phyloP scores from a whole-genome alignment of 1,140 invertebrate species.

The Neelides sp. region DNA sequence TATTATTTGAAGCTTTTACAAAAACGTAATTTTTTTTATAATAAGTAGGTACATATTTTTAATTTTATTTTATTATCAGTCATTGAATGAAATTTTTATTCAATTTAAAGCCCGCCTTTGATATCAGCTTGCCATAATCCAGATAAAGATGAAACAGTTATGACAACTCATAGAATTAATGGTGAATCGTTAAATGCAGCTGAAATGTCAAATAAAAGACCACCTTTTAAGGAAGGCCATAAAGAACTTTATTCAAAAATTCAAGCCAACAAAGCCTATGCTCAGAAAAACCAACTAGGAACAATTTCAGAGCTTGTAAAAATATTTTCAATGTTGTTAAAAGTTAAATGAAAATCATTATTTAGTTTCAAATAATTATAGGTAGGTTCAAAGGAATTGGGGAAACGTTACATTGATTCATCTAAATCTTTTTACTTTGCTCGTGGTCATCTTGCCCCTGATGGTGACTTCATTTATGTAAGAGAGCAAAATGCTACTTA shows the following conservation, averaged over 20 bases:
- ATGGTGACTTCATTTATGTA: constrained; percentile 50
- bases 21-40: no score
- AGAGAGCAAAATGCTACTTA: constrained; percentile 50
- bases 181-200: constrained; percentile 7
- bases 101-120: constrained; percentile 3
- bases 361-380: not conserved
- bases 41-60: no score
- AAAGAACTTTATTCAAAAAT: constrained; percentile 31
- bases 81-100: not conserved
- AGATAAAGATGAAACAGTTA: constrained; percentile 2
- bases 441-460: constrained; percentile 53
- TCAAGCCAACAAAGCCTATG: constrained; percentile 26
- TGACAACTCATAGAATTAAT: constrained; percentile 3
- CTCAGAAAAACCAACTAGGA: constrained; percentile 12
- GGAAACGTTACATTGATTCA: constrained; percentile 7
- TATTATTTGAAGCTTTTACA: no score
- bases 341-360: not conserved
- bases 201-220: constrained; percentile 12
- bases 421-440: constrained; percentile 37
- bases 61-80: not conserved
- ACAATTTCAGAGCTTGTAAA: constrained; percentile 13
- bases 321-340: not conserved
- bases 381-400: not conserved
- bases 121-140: constrained; percentile 17
- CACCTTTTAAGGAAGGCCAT: constrained; percentile 29